Base-by-base conservation (phyloP, 2,797 vertebrate genomes). In the Buceros bicornis region DNA sequence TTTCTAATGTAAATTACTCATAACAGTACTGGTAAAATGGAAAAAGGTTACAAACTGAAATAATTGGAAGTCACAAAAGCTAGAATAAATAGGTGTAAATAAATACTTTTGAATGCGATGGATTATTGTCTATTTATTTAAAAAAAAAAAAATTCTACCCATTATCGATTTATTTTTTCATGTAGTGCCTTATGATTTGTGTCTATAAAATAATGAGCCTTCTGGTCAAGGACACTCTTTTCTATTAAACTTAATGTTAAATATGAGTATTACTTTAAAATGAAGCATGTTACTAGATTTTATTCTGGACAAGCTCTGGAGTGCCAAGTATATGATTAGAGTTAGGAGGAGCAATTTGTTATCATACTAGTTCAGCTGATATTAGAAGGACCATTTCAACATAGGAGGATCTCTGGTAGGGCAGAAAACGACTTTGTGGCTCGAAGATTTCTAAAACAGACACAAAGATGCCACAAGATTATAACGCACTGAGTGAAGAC, bases 1-100 rank as follows among this genome's bases (percentile, higher is more conserved):
- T 70, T 66, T 73, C 57, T 24, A 69, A 86, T 80, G 43, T 69
- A 79, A 84, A 71, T 92, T 89, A 56, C 58, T 87, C 88, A 65
- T 94, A 86, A 50, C 17, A 72, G 11, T 18, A 60, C 2, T 62
- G 24, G 12, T 94, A 62, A 90, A 92, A 65, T 5, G 13, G 81
- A 11, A 56, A 61, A 72, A 86, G 8, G 7, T 42, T 48, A 26
- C 4, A 15, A 57, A 73, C 65, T 48, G 0, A 72, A 91, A 31
- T 56, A 1, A 18, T 1, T 70, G 8, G 51, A 61, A 74, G 5
- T 66, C 19, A 35, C 5, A 67, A 86, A 90, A 78, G 3, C 16
- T 60, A 60, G 21, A 73, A 54, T 21, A 73, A 89, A 73, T 33
- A 6, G n/a, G 6, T n/a, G 4, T 42, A 76, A 89, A 76, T 53